A percentile compares a stretch with the other conserved stretches of the same genome.
phyloP scores from a whole-genome alignment of 2,797 vertebrate species.

The Megalops cyprinoides region DNA sequence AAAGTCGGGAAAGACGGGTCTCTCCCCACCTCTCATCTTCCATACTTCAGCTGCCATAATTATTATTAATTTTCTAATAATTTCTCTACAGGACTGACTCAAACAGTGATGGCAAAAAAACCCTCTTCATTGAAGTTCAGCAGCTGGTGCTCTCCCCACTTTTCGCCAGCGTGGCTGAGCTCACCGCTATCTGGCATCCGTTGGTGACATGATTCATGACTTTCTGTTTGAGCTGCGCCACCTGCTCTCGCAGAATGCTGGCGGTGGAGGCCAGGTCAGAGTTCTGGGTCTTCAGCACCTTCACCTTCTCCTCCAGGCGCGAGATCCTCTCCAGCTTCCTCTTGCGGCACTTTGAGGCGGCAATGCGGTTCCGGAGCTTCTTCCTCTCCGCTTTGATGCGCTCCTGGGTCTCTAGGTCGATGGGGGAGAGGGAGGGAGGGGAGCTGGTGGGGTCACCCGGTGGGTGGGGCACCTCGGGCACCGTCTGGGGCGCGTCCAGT shows the following conservation, averaged over 20 bases:
- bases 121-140: constrained; percentile 55
- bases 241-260: constrained; percentile 82
- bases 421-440: constrained; percentile 77
- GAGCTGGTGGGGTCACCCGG: constrained; percentile 68
- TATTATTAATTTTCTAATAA: constrained; percentile 11
- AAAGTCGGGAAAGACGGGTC: constrained; percentile 28
- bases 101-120: constrained; percentile 20
- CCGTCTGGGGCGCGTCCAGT: constrained; percentile 83
- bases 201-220: constrained; percentile 86
- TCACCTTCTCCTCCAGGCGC: constrained; percentile 86
- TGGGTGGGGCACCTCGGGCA: constrained; percentile 78
- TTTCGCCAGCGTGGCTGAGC: constrained; percentile 58
- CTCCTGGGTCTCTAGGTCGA: constrained; percentile 85
- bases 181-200: constrained; percentile 80
- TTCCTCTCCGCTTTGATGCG: constrained; percentile 86
- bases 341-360: constrained; percentile 87
- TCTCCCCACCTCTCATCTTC: neutral
- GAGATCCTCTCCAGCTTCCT: constrained; percentile 87
- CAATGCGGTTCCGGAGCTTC: constrained; percentile 85
- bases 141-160: constrained; percentile 67
- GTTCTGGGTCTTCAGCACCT: constrained; percentile 86
- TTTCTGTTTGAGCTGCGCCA: constrained; percentile 85
- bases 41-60: constrained; percentile 27
- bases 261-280: constrained; percentile 85
- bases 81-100: constrained; percentile 32